phyloP scores from a whole-genome alignment of 2,113 vertebrate genomes.

The Cyanoramphus novaezelandiae region DNA sequence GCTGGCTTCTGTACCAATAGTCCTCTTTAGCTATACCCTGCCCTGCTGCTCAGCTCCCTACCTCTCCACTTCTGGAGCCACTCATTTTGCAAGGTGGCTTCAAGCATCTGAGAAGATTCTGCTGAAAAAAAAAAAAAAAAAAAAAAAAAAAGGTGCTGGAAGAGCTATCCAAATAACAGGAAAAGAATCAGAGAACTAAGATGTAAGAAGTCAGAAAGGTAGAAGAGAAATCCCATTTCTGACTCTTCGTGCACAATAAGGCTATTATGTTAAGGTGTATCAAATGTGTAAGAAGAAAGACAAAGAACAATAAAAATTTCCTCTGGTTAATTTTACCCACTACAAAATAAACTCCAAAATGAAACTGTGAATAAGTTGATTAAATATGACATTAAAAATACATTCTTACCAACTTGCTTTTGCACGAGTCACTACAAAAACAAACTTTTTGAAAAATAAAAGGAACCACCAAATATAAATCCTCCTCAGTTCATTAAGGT shows the following conservation, averaged over 20 bases:
- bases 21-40: not conserved
- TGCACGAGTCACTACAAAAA: not conserved
- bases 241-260: not conserved
- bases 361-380: not conserved
- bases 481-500: conserved; percentile 35
- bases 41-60: not conserved
- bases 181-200: not conserved
- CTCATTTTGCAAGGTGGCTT: not conserved
- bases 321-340: not conserved
- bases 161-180: not conserved
- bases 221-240: not conserved
- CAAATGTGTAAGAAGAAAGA: not conserved
- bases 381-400: conserved; percentile 35
- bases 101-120: not conserved
- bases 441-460: conserved; percentile 22
- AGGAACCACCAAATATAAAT: not conserved
- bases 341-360: not conserved
- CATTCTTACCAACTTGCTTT: not conserved
- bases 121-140: not conserved
- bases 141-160: not conserved
- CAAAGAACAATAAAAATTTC: not conserved
- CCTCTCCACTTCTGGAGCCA: not conserved
- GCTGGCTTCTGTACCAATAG: not conserved
- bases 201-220: not conserved
- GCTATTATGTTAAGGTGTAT: not conserved